Conservation (phyloP, 2,888 invertebrate species). For the Acronicta psi region DNA sequence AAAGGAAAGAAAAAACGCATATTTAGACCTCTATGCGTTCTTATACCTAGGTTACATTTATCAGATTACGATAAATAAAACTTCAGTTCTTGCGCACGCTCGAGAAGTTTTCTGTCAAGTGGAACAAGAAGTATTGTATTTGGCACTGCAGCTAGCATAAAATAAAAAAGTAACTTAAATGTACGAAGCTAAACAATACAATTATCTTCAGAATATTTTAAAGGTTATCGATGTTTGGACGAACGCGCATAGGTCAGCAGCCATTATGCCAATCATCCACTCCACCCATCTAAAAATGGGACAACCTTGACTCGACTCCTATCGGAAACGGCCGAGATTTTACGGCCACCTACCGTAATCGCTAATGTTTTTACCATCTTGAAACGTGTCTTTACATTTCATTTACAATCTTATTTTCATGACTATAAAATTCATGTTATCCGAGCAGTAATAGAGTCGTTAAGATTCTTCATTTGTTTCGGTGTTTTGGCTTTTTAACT, state of each 20-base stretch:
- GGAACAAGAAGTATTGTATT: too few relatives aligned
- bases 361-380: background rate
- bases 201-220: background rate
- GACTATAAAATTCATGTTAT: background rate
- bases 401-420: background rate
- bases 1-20: too few relatives aligned
- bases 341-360: constrained; percentile 14
- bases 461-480: constrained; percentile 2
- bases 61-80: too few relatives aligned
- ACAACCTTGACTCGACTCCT: constrained; percentile 27
- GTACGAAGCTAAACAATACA: too few relatives aligned
- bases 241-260: constrained; percentile 8
- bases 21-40: too few relatives aligned
- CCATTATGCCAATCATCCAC: constrained; percentile 14
- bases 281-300: constrained; percentile 11
- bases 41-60: too few relatives aligned
- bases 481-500: background rate
- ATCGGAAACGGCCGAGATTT: constrained; percentile 27
- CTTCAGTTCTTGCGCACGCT: too few relatives aligned
- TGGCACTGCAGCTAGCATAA: too few relatives aligned
- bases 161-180: too few relatives aligned
- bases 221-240: background rate
- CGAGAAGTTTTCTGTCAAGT: too few relatives aligned
- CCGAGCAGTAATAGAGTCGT: background rate
- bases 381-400: background rate